Evolutionary conservation across 2,888 invertebrate genomes (phyloP).

Genomic region (Thymelicus sylvestris): DNA sequence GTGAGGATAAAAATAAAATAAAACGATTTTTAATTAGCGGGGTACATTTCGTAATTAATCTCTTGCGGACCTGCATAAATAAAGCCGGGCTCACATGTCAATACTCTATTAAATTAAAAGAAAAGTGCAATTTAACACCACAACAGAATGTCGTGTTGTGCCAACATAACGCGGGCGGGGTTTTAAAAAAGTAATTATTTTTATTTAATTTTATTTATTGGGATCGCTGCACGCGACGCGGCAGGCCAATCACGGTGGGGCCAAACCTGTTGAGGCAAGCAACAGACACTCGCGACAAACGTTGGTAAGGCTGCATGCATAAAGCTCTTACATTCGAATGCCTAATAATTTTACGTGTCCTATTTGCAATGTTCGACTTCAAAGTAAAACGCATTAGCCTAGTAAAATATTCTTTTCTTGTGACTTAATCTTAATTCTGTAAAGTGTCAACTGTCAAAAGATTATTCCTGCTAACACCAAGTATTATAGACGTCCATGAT

Average conservation of each 20-base stretch:
- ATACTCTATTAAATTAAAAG: slow-evolving; percentile 60
- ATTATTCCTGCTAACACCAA: too few relatives aligned
- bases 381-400: too few relatives aligned
- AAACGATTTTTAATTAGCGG: slow-evolving; percentile 31
- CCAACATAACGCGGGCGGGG: slow-evolving; percentile 58
- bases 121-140: slow-evolving; percentile 68
- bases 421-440: too few relatives aligned
- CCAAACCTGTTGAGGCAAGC: slow-evolving; percentile 61
- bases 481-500: too few relatives aligned
- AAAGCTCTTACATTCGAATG: neutral
- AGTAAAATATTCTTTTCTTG: too few relatives aligned
- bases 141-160: slow-evolving; percentile 64
- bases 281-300: slow-evolving; percentile 9
- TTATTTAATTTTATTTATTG: slow-evolving; percentile 80
- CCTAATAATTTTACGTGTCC: neutral
- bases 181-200: slow-evolving; percentile 72
- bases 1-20: slow-evolving; percentile 20
- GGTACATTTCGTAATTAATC: slow-evolving; percentile 37
- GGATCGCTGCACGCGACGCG: slow-evolving; percentile 62
- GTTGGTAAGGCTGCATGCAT: slow-evolving; percentile 12
- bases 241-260: slow-evolving; percentile 59
- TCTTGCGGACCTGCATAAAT: slow-evolving; percentile 42
- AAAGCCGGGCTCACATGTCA: slow-evolving; percentile 54
- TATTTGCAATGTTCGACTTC: too few relatives aligned
- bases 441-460: too few relatives aligned